Percentiles rank a stretch among this genome's conserved stretches.
Evolutionary conservation across 2,888 invertebrate species (phyloP).

Genomic region (Chrysina gloriosa): DNA sequence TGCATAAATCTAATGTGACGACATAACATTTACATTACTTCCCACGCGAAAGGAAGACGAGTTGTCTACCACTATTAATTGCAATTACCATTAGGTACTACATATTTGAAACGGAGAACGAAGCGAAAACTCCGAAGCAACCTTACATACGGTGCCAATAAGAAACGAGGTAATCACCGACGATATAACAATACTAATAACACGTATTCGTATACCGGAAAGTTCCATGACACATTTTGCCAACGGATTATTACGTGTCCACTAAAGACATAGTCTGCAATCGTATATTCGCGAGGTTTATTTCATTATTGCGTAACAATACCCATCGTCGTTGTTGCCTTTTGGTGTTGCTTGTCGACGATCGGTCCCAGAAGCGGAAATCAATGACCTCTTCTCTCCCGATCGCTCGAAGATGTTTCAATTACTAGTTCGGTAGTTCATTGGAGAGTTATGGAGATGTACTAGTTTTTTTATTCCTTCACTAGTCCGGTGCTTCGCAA

Average conservation of each 20-base stretch:
- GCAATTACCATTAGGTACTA: no score
- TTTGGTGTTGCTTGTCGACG: no score
- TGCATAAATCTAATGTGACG: no score
- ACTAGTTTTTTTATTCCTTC: no score
- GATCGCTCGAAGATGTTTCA: not conserved
- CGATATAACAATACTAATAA: not conserved
- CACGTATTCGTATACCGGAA: not conserved
- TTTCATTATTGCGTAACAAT: not conserved
- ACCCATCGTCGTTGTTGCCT: not conserved
- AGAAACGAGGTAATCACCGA: not conserved
- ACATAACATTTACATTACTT: no score
- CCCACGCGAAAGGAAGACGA: no score
- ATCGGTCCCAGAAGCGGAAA: not conserved
- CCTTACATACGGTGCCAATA: no score
- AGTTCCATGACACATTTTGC: constrained; percentile 6
- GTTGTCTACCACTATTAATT: no score
- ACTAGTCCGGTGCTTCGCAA: no score
- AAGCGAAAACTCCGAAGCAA: no score
- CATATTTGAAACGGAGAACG: no score
- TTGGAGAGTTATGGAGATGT: no score
- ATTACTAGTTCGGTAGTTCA: not conserved
- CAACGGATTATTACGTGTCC: not conserved
- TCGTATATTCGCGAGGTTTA: not conserved
- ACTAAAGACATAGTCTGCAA: not conserved
- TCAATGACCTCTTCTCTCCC: not conserved